Conservation (phyloP, 2,797 vertebrate species). For the Poecilia wingei region DNA sequence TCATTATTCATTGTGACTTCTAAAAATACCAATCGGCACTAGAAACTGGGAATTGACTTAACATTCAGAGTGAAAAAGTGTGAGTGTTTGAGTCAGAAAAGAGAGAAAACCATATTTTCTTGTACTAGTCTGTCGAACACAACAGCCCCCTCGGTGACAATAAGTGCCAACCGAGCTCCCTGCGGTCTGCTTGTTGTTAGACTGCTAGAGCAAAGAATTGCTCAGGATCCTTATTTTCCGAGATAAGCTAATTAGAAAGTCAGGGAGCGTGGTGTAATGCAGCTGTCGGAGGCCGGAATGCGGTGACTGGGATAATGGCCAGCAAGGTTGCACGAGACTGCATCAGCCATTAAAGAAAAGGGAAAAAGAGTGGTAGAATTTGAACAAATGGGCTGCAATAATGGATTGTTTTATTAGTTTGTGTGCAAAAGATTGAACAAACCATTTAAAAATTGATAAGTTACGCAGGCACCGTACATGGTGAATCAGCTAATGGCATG, state of each 20-base stretch:
- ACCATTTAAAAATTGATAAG: not conserved
- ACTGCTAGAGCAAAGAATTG: conserved; percentile 82
- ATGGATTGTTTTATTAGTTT: conserved; percentile 9
- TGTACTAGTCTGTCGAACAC: conserved; percentile 52
- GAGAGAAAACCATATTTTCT: conserved; percentile 51
- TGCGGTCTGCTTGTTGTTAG: conserved; percentile 72
- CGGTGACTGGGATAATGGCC: conserved; percentile 54
- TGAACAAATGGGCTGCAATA: not conserved
- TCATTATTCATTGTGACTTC: conserved; percentile 32
- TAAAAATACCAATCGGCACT: conserved; percentile 25
- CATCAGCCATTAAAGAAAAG: conserved; percentile 35
- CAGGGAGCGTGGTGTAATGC: conserved; percentile 75
- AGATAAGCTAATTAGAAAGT: conserved; percentile 80
- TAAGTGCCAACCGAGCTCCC: conserved; percentile 62
- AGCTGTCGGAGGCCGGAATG: conserved; percentile 68
- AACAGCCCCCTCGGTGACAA: conserved; percentile 67
- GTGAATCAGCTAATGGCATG: not conserved
- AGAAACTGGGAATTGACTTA: conserved; percentile 30
- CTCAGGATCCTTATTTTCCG: conserved; percentile 75
- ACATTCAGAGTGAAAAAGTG: conserved; percentile 37
- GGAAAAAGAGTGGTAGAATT: not conserved
- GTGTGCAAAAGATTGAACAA: not conserved
- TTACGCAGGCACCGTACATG: not conserved
- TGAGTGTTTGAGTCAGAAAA: conserved; percentile 38
- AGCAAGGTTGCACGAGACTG: conserved; percentile 57